phyloP scores from a whole-genome alignment of 2,888 invertebrate genomes.

The Capitulum mitella region DNA sequence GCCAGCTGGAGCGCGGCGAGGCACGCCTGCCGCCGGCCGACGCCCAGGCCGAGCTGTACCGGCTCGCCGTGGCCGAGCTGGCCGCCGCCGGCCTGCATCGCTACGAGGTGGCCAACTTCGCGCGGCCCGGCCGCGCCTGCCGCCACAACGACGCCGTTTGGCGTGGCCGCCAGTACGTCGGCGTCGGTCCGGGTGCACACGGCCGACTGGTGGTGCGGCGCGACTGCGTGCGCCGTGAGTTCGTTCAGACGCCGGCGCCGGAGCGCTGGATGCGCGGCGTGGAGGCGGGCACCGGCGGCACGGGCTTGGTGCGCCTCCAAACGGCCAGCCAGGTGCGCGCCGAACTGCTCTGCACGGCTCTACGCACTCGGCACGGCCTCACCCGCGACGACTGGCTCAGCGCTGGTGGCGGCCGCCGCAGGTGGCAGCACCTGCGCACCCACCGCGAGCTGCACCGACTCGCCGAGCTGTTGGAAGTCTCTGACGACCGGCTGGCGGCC shows the following conservation, averaged over 20 bases:
- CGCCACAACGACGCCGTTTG: slow-evolving; percentile 36
- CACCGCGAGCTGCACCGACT: neutral
- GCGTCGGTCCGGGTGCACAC: slow-evolving; percentile 38
- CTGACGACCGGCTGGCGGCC: slow-evolving; percentile 22
- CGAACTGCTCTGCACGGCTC: slow-evolving; percentile 30
- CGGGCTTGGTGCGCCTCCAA: slow-evolving; percentile 21
- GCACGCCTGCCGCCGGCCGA: neutral
- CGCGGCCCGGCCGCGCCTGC: slow-evolving; percentile 30
- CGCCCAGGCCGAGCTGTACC: neutral
- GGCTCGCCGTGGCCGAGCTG: neutral
- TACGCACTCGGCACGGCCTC: slow-evolving; percentile 32
- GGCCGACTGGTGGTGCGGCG: slow-evolving; percentile 29
- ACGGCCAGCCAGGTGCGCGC: slow-evolving; percentile 17
- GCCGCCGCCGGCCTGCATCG: slow-evolving; percentile 26
- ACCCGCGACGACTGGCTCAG: slow-evolving; percentile 7
- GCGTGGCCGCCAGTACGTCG: slow-evolving; percentile 36
- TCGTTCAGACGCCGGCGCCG: neutral
- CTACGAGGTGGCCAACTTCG: slow-evolving; percentile 38
- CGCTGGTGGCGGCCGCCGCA: neutral
- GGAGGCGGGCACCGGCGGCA: slow-evolving; percentile 18
- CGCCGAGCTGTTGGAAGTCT: neutral
- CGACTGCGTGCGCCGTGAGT: neutral
- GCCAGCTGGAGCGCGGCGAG: slow-evolving; percentile 24
- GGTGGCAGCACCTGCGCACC: slow-evolving; percentile 1
- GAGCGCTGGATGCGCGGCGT: slow-evolving; percentile 10